Evolutionary conservation across 2,888 invertebrate genomes (phyloP).

Genomic region (Bembecia ichneumoniformis): DNA sequence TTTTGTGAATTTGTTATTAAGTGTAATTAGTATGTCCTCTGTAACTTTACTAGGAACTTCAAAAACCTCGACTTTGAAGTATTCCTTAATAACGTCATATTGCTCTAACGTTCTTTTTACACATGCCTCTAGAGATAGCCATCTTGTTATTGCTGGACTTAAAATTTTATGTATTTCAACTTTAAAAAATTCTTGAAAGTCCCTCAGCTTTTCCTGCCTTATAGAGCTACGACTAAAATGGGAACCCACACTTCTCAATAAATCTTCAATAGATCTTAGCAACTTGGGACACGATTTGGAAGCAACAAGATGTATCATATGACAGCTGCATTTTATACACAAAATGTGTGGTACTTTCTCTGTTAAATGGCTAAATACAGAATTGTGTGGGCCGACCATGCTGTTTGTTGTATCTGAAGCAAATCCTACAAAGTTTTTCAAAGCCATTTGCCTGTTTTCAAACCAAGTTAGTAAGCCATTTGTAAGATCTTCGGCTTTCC

Average conservation of each 20-base stretch:
- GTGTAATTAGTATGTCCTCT: too few relatives aligned
- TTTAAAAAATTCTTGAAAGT: slow-evolving; percentile 3
- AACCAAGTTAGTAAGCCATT: slow-evolving; percentile 9
- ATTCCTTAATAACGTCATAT: too few relatives aligned
- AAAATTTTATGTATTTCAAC: slow-evolving; percentile 26
- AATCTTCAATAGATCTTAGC: slow-evolving; percentile 17
- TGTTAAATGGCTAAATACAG: slow-evolving; percentile 10
- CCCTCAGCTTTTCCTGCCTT: neutral
- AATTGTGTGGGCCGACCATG: slow-evolving; percentile 20
- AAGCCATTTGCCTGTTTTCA: slow-evolving; percentile 15
- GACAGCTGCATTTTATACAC: slow-evolving; percentile 28
- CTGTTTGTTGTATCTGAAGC: slow-evolving; percentile 23
- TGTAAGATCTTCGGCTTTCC: slow-evolving; percentile 9
- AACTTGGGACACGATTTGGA: slow-evolving; percentile 28
- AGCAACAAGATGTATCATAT: slow-evolving; percentile 25
- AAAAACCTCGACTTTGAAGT: too few relatives aligned
- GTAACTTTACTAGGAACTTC: too few relatives aligned
- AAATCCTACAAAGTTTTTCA: slow-evolving; percentile 18
- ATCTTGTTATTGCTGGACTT: too few relatives aligned
- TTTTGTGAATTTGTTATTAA: too few relatives aligned
- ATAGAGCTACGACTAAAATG: slow-evolving; percentile 6
- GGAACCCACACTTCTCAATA: slow-evolving; percentile 9
- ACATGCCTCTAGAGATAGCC: too few relatives aligned
- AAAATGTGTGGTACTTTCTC: slow-evolving; percentile 19
- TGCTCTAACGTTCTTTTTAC: too few relatives aligned